A percentile compares a stretch with the other conserved stretches of the same genome.
Conservation (phyloP, 1,140 invertebrate species). For the Oncopodura yosiiana region DNA sequence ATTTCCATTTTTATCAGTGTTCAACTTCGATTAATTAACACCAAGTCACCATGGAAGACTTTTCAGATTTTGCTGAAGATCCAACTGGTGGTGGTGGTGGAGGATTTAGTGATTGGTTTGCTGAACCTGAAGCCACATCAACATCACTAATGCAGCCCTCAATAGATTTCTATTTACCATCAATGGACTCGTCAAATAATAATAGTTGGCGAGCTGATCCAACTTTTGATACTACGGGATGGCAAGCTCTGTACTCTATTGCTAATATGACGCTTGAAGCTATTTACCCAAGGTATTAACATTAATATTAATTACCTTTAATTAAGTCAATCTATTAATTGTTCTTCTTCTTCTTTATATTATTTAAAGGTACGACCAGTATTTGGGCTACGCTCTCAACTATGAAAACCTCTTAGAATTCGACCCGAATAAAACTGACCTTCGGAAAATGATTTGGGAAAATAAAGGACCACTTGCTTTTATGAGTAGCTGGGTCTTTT, state of each 20-base stretch:
- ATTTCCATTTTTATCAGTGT: too few species aligned
- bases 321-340: slow-evolving; percentile 10
- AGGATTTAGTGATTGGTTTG: too few species aligned
- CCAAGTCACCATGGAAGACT: too few species aligned
- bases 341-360: slow-evolving; percentile 12
- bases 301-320: neutral
- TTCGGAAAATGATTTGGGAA: slow-evolving; percentile 14
- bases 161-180: slow-evolving; percentile 15
- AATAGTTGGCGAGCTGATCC: slow-evolving; percentile 8
- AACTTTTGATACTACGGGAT: slow-evolving; percentile 1
- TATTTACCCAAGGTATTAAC: neutral
- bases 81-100: too few species aligned
- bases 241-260: slow-evolving; percentile 6
- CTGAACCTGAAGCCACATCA: too few species aligned
- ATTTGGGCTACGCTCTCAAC: slow-evolving; percentile 20
- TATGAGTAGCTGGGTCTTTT: neutral
- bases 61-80: too few species aligned
- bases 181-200: slow-evolving; percentile 16
- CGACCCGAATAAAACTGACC: slow-evolving; percentile 2
- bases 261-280: neutral
- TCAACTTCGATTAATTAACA: too few species aligned
- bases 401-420: slow-evolving; percentile 17
- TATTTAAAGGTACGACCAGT: slow-evolving; percentile 27
- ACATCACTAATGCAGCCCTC: slow-evolving; percentile 15
- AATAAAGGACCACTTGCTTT: slow-evolving; percentile 23